These are phyloP conservation scores for Leptothorax acervorum DNA, from an alignment of 2,888 invertebrate genomes.

Conservation along the genomic window DNA sequence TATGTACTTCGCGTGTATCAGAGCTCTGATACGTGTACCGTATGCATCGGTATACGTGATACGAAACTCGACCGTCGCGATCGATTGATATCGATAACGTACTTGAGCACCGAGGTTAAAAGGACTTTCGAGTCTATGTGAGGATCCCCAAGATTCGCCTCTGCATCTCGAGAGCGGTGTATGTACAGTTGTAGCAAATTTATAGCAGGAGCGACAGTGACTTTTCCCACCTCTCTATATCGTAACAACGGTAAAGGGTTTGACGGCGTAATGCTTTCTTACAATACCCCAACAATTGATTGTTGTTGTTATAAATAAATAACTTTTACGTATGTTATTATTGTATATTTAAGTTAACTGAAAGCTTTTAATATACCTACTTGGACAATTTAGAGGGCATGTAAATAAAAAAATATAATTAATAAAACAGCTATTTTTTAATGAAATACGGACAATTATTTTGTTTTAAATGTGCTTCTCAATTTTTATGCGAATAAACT, in stretches of 20 bases:
- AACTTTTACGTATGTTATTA: neutral
- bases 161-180: slow-evolving; percentile 28
- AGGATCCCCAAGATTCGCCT: slow-evolving; percentile 14
- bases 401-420: neutral
- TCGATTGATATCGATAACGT: slow-evolving; percentile 60
- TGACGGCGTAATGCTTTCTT: neutral
- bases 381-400: neutral
- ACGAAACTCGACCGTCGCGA: slow-evolving; percentile 51
- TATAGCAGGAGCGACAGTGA: neutral
- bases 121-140: slow-evolving; percentile 30
- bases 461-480: neutral
- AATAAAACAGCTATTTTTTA: neutral
- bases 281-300: neutral
- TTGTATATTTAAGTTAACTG: neutral
- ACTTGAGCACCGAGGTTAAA: slow-evolving; percentile 45
- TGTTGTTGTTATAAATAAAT: neutral
- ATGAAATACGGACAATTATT: neutral
- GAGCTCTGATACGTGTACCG: slow-evolving; percentile 31
- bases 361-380: neutral
- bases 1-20: slow-evolving; percentile 12
- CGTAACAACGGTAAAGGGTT: slow-evolving; percentile 5
- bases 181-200: slow-evolving; percentile 26
- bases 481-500: neutral
- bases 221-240: neutral
- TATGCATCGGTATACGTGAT: slow-evolving; percentile 58